These are phyloP conservation scores for Ispidina lecontei DNA, from an alignment of 2,797 vertebrate genomes.

Conservation along the genomic window DNA sequence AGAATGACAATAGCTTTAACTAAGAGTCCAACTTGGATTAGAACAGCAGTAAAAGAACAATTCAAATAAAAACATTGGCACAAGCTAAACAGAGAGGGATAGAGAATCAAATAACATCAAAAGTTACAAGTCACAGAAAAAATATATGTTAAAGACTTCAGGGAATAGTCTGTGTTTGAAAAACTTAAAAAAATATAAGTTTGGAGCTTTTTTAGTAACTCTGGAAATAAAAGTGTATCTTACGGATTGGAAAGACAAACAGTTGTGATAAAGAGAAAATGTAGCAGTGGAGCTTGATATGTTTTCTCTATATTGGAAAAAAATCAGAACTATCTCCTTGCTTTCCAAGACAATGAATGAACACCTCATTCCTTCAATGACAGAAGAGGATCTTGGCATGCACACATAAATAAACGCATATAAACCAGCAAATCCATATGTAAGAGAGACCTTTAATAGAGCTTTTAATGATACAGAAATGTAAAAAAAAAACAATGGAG, in stretches of 20 bases:
- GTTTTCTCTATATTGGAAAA: not conserved
- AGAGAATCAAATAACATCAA: not conserved
- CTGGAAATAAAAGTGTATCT: not conserved
- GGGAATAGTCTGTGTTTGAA: not conserved
- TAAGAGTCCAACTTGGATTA: not conserved
- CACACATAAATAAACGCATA: not conserved
- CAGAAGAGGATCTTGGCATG: not conserved
- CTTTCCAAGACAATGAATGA: not conserved
- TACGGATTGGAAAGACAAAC: not conserved
- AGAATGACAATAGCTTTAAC: not conserved
- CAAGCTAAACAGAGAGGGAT: not conserved
- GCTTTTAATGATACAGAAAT: not conserved
- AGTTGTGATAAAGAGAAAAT: not conserved
- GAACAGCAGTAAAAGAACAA: not conserved
- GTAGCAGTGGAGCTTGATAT: not conserved
- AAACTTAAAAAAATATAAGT: not conserved
- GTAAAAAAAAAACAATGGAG: not conserved
- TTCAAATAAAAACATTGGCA: not conserved
- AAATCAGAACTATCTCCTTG: not conserved
- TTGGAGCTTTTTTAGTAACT: not conserved
- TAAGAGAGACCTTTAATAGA: not conserved
- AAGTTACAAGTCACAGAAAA: not conserved
- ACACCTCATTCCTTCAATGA: not conserved
- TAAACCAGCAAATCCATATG: not conserved
- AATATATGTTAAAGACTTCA: not conserved